Evolutionary conservation across 37 sponge, comb jelly and placozoan genomes (phyloP), one percentile per base, ranked within the genome.

Genomic region (Chondrilla cf. caribensis): DNA sequence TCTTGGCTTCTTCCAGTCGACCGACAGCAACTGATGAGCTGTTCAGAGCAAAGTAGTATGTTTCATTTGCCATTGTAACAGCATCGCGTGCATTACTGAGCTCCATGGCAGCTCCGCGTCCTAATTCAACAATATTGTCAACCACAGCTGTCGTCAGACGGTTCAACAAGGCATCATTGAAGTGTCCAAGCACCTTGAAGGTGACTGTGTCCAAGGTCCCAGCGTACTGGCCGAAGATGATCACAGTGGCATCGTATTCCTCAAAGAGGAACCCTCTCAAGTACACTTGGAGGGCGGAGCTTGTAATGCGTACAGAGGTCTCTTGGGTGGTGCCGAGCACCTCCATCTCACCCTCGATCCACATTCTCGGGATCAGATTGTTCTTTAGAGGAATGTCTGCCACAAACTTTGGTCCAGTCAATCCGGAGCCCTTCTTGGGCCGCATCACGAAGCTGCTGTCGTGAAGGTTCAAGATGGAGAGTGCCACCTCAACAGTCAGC

Each of bases 231-330:
- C 44, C 76, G 40, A 73, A 43, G 43, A 42, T 22, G 44, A 42
- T 73, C 21, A 73, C 44, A 19, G 44, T 73, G 42, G 44, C 76
- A 39, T 73, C 76, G 36, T 43, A 73, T 43, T 73, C 76, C n/a
- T 73, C 44, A 73, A 43, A 73, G n/a, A 73, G 43, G 76, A 73
- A 42, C 3, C 76, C 76, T 25, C 44, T 42, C 25, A 73, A n/a
- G 19, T 39, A 36, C 9, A 73, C 43, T 43, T 73, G 44, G 3
- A 73, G 43, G 41, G 44, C 29, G 1, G 76, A 39, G n/a, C 44
- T 42, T 4, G 76, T 43, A 25, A 73, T 37, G 24, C 44, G 39
- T 25, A 73, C 41, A n/a, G 31, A 4, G 22, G 76, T 17, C 42
- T 73, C 41, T 43, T 43, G 44, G 19, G 76, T 43, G 21, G 44